Base-by-base conservation (phyloP, 1,140 invertebrate genomes). In the Trypoxylus dichotomus region DNA sequence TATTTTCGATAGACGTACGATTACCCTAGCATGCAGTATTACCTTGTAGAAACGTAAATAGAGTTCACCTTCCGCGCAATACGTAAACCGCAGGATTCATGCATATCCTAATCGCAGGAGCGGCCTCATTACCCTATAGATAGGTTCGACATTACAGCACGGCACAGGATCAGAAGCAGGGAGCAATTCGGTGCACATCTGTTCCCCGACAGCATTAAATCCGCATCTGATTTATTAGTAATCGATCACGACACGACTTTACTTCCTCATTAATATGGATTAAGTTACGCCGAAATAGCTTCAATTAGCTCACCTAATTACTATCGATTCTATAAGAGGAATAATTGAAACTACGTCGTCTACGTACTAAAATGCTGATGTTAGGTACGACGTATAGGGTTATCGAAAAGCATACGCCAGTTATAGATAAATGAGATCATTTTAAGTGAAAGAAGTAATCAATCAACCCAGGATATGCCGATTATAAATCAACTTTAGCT, bases 161-260 rank as follows among this genome's bases (percentile, higher is more conserved):
- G n/a, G 19, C 15, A 6, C 47, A n/a, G 47, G 15, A 54, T 54
- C 47, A 54, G 15, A 19, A 54, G 15, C 19, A n/a, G 15, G 47
- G 47, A 54, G 47, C 19, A 54, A 54, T 54, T 54, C 19, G 47
- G 47, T 19, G 47, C 47, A 54, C 47, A 54, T 54, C 47, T 54
- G 47, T 54, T 54, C 47, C 15, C 15, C 47, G 15, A 54, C 47
- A 54, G 19, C 47, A 54, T 54, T 54, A 54, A 54, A 54, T 54
- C 47, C 47, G 47, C 47, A 54, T 54, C 47, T 54, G 47, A 54
- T 54, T 54, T 54, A 54, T 54, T 54, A 19, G 47, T 54, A 54
- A 54, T 54, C 47, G 47, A 54, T 54, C 47, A 54, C 47, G 19
- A 54, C 47, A 54, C 47, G 47, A 54, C 47, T 54, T 54, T 54